Base-by-base conservation (phyloP, 1,140 invertebrate genomes). In the Drosophila repleta region DNA sequence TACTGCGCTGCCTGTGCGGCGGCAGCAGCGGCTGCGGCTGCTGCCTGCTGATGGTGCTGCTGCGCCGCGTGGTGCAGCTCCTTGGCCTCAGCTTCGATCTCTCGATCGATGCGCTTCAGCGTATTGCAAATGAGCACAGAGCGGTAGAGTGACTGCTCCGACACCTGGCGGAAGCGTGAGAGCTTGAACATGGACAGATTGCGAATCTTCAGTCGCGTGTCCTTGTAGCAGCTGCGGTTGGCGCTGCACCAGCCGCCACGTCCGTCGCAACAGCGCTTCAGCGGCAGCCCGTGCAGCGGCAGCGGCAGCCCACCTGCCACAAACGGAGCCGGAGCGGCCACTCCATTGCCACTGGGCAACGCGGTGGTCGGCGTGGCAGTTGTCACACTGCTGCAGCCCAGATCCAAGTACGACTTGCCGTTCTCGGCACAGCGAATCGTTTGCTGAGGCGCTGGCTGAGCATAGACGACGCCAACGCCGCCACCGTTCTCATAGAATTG, bases 101-200 rank as follows among this genome's bases (percentile, higher is more conserved):
- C 97, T 24, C 96, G 94, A 92, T 98, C 97, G 74, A 99, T 96
- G 80, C 96, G 94, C 90, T 97, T 95, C 52, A 98, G 92, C 7
- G 97, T 98, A 91, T 98, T 99, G 93, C 97, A 98, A 75, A 99
- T 98, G 41, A 99, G 95, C 74, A 99, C 98, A 4, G 97, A 98
- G 41, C 97, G 94, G 58, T 97, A 94, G n/a, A 99, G 93, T 63
- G 96, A 96, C 13, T 97, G 97, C 90, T 98, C 97, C 2, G 96
- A 95, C 67, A 96, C 96, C 92, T 97, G 96, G 18, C 97, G 94
- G 80, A 96, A 97, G 80, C 96, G 94, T 69, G 96, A 96, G 62
- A 99, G 93, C 92, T 99, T 99, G 90, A 96, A 96, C 95, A 98
- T 97, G 55, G 97, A 98, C 45, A 98, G 94, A 90, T 98, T 97